Percentiles rank a stretch among this genome's conserved stretches.
These are phyloP conservation scores for Taenioides sp. DNA, from an alignment of 2,797 vertebrate genomes.

Conservation along the genomic window DNA sequence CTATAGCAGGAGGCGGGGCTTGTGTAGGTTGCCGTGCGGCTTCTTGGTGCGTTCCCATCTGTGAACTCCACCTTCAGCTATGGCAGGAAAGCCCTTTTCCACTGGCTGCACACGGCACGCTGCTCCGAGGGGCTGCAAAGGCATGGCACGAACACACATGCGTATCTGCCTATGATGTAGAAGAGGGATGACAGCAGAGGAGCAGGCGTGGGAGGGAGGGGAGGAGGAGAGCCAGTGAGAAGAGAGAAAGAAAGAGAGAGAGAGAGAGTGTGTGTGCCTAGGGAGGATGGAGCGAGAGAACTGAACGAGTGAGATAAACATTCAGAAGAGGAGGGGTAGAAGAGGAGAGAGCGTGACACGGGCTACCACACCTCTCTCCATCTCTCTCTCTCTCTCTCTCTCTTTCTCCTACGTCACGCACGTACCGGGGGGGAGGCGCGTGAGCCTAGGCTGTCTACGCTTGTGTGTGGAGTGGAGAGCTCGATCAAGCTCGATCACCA, in stretches of 20 bases:
- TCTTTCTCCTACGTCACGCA: slow-evolving; percentile 35
- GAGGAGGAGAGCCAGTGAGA: slow-evolving; percentile 37
- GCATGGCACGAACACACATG: slow-evolving; percentile 61
- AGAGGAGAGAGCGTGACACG: slow-evolving; percentile 50
- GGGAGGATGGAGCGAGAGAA: slow-evolving; percentile 38
- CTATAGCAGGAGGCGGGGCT: slow-evolving; percentile 43
- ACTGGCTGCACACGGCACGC: slow-evolving; percentile 73
- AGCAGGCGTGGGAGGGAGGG: slow-evolving; percentile 27
- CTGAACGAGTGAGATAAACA: slow-evolving; percentile 62
- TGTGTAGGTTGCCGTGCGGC: slow-evolving; percentile 13
- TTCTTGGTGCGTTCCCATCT: slow-evolving; percentile 48
- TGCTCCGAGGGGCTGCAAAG: slow-evolving; percentile 56
- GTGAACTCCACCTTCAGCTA: slow-evolving; percentile 52
- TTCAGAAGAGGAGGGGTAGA: slow-evolving; percentile 55
- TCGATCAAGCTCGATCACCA: slow-evolving; percentile 52
- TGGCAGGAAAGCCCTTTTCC: slow-evolving; percentile 69
- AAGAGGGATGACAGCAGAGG: slow-evolving; percentile 66
- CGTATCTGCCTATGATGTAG: slow-evolving; percentile 69
- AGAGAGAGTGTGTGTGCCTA: slow-evolving; percentile 41
- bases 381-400: slow-evolving; percentile 33
- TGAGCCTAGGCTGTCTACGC: slow-evolving; percentile 49
- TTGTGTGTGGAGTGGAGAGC: slow-evolving; percentile 62
- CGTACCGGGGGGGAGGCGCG: slow-evolving; percentile 56
- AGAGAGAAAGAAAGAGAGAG: slow-evolving; percentile 36
- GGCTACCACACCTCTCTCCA: slow-evolving; percentile 35